A percentile compares a stretch with the other conserved stretches of the same genome.
Conservation (phyloP, 2,113 vertebrate species). For the Thalassarche chlororhynchos region DNA sequence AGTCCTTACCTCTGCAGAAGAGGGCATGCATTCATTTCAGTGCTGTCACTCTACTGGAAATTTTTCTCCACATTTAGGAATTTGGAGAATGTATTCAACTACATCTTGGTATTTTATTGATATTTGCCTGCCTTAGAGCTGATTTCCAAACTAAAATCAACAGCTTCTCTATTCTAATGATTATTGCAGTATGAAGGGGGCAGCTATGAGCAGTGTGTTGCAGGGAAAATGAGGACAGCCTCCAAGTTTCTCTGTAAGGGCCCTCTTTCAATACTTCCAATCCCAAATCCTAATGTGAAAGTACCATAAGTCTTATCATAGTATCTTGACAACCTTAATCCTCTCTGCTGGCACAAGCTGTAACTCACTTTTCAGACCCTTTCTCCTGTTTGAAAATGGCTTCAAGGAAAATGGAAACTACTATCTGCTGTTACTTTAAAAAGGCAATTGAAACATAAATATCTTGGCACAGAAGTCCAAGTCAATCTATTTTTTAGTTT, state of each 20-base stretch:
- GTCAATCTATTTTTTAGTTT: background rate
- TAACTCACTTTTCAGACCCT: background rate
- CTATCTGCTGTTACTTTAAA: conserved; percentile 32
- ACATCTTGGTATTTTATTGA: background rate
- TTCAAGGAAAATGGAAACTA: conserved; percentile 1
- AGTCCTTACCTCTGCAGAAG: background rate
- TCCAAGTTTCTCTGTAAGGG: background rate
- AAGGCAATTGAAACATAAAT: conserved; percentile 2
- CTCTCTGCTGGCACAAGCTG: background rate
- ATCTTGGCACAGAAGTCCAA: background rate
- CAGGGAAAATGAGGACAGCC: background rate
- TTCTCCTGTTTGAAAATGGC: background rate
- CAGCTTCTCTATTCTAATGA: background rate
- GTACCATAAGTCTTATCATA: background rate
- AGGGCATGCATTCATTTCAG: background rate
- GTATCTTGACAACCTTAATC: conserved; percentile 22
- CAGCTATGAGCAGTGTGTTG: background rate
- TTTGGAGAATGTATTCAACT: background rate
- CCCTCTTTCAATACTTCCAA: background rate
- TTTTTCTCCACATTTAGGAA: background rate
- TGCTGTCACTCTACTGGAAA: background rate
- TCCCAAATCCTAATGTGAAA: conserved; percentile 3
- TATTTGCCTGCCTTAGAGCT: background rate
- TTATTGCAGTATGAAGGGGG: background rate
- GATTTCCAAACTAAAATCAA: background rate